These are phyloP conservation scores for Corapipo altera DNA, from an alignment of 2,113 vertebrate species.

Conservation along the genomic window DNA sequence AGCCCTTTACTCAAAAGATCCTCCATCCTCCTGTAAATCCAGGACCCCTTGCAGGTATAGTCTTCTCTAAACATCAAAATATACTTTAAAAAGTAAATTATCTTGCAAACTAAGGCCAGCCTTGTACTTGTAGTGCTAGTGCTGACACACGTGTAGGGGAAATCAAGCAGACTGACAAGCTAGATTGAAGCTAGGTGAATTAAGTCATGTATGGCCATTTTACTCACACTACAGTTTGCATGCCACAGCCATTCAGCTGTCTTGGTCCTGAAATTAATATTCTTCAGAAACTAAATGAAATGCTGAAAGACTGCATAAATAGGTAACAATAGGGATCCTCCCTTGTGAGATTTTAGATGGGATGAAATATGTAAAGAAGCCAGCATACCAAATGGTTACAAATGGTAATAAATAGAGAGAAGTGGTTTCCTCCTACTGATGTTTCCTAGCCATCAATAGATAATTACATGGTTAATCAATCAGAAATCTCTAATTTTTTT, in stretches of 20 bases:
- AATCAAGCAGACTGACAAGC: neutral
- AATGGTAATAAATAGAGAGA: neutral
- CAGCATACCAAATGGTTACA: neutral
- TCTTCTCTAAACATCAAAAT: neutral
- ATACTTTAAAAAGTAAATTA: neutral
- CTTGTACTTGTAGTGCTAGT: neutral
- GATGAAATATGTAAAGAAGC: neutral
- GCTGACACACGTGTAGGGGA: neutral
- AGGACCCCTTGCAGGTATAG: neutral
- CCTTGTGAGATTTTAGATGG: neutral
- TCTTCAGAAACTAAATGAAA: constrained; percentile 8
- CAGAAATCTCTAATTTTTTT: neutral
- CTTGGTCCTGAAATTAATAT: neutral
- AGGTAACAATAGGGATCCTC: neutral
- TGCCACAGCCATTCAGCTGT: neutral
- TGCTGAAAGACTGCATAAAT: neutral
- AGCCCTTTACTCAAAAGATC: neutral
- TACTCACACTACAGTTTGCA: neutral
- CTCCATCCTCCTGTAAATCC: neutral
- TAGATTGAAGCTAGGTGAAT: neutral
- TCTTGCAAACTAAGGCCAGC: neutral
- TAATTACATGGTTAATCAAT: neutral
- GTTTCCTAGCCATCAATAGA: neutral
- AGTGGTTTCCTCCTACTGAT: neutral
- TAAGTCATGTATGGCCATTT: neutral